Percentiles rank a stretch among this genome's conserved stretches.
Conservation (phyloP, 2,797 vertebrate species). For the Argya squamiceps region DNA sequence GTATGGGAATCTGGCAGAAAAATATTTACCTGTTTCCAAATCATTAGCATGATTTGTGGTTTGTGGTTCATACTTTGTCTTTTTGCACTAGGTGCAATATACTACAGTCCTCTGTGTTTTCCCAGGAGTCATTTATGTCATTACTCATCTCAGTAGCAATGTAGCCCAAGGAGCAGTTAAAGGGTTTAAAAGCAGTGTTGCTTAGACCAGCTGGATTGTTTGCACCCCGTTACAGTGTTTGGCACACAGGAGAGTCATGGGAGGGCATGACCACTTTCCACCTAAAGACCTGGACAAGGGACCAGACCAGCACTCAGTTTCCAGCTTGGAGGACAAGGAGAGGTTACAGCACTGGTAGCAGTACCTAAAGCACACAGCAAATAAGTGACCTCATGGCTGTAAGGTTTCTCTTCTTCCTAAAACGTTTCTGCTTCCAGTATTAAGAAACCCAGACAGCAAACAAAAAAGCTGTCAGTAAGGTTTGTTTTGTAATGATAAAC, state of each 20-base stretch:
- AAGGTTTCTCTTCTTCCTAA: neutral
- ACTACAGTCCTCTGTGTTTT: neutral
- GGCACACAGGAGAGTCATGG: neutral
- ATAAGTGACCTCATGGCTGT: neutral
- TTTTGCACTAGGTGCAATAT: neutral
- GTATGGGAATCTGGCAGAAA: neutral
- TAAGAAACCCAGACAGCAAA: neutral
- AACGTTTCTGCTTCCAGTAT: neutral
- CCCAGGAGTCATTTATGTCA: neutral
- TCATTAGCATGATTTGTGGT: neutral
- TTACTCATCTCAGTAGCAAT: neutral
- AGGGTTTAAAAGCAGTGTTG: neutral
- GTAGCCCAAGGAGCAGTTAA: neutral
- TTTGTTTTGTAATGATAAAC: neutral
- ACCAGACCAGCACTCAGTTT: neutral
- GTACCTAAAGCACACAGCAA: neutral
- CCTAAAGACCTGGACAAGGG: neutral
- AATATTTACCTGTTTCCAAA: neutral
- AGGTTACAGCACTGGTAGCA: fast-evolving
- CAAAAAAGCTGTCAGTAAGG: neutral
- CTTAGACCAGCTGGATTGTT: neutral
- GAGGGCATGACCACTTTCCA: neutral
- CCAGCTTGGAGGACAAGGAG: neutral
- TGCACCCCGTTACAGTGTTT: neutral
- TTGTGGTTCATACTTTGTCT: neutral